phyloP scores from a whole-genome alignment of 2,888 invertebrate species.

The Tiliacea aurago region DNA sequence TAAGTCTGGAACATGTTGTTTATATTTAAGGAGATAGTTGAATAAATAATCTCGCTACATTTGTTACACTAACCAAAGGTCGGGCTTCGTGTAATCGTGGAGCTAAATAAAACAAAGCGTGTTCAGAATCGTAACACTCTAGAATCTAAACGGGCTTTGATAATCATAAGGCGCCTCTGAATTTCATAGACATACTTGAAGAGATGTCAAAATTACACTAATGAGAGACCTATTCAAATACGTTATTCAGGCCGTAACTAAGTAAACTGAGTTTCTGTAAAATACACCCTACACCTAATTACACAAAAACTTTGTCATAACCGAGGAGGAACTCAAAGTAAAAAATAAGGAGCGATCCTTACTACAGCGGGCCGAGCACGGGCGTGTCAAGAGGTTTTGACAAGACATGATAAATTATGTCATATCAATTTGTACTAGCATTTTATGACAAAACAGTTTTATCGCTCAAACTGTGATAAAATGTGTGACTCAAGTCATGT shows the following conservation, averaged over 20 bases:
- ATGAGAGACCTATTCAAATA: constrained; percentile 1
- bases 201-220: not conserved
- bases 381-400: too few relatives aligned
- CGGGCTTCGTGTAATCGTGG: not conserved
- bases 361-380: too few relatives aligned
- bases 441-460: too few relatives aligned
- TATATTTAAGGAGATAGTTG: not conserved
- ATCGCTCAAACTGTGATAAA: too few relatives aligned
- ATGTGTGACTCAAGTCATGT: too few relatives aligned
- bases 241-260: not conserved
- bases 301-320: not conserved
- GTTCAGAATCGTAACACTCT: not conserved
- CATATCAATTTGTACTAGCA: too few relatives aligned
- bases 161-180: not conserved
- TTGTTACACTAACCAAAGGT: not conserved
- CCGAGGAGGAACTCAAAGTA: not conserved
- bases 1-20: too few relatives aligned
- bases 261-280: not conserved
- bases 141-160: not conserved
- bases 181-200: not conserved
- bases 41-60: not conserved
- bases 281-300: not conserved
- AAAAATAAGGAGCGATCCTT: too few relatives aligned
- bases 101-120: not conserved
- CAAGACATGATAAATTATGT: too few relatives aligned